Base-by-base conservation (phyloP, 1,140 invertebrate genomes). In the Drosophila parabipectinata region DNA sequence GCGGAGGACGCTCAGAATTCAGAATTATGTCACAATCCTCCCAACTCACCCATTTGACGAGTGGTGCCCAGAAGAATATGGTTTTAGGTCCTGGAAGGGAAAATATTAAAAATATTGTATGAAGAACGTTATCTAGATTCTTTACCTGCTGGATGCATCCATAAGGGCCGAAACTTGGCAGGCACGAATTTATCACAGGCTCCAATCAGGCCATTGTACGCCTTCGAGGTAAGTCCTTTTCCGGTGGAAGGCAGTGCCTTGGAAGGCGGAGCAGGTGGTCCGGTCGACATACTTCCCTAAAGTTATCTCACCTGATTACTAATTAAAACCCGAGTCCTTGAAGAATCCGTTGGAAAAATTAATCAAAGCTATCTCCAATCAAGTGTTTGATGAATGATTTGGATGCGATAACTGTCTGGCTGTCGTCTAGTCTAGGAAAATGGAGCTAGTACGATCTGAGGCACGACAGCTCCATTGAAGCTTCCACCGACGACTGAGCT, bases 91-190 rank as follows among this genome's bases (percentile, higher is more conserved):
- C 72, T 74, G 28, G 10, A 0, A 4, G 7, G 2, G 9, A 1
- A 14, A 9, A 32, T 3, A 1, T 1, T 44, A 8, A 41, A 8
- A 32, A 18, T 8, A 1, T 3, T 0, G 6, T 2, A 15, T 18
- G 4, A 8, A 6, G 2, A 1, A 0, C 4, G 9, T 0, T 4
- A 24, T 32, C 2, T 14, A 0, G 0, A n/a, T 1, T 7, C 14
- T 26, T 51, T 10, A 74, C 72, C 72, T 39, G 72, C 72, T 14
- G 71, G 72, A 47, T 74, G 72, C 72, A 74, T 74, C 72, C 72
- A 74, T 0, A 74, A 10, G 1, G 72, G 72, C 8, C 72, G 47
- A 53, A 74, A 32, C 21, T 74, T 74, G 14, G 52, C 37, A 3
- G 72, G 72, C n/a, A 74, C 72, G 28, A 47, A 63, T 32, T 74